Conservation (phyloP, 2,888 invertebrate species). For the Xylocampa areola region DNA sequence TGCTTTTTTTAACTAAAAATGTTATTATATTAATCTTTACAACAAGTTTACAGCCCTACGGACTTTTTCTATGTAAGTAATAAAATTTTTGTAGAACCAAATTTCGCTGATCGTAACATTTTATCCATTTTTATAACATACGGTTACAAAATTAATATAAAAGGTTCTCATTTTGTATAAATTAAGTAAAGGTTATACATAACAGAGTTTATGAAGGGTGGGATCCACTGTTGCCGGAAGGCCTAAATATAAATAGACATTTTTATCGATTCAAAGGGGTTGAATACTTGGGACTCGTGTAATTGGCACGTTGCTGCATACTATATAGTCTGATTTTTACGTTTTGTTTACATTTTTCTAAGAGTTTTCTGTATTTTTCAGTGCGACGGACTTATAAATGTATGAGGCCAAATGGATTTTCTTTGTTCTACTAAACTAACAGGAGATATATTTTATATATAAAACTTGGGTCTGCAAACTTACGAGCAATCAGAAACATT, state of each 20-base stretch:
- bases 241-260: slow-evolving; percentile 52
- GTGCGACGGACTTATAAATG: too few relatives aligned
- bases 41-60: background rate
- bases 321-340: slow-evolving; percentile 32
- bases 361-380: slow-evolving; percentile 15
- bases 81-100: background rate
- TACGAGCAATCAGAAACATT: too few relatives aligned
- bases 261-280: slow-evolving; percentile 53
- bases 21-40: too few relatives aligned
- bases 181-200: slow-evolving; percentile 24
- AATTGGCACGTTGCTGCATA: slow-evolving; percentile 28
- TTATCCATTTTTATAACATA: background rate
- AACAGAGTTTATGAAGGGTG: slow-evolving; percentile 46
- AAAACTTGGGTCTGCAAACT: too few relatives aligned
- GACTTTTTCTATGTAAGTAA: too few relatives aligned
- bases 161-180: slow-evolving; percentile 13
- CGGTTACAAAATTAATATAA: background rate
- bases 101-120: background rate
- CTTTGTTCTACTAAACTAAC: too few relatives aligned
- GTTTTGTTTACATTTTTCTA: slow-evolving; percentile 28
- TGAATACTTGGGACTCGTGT: slow-evolving; percentile 24
- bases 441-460: too few relatives aligned
- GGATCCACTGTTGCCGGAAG: slow-evolving; percentile 42
- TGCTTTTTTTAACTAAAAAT: too few relatives aligned
- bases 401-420: too few relatives aligned